Base-by-base conservation (phyloP, 2,888 invertebrate genomes). In the Norana najaformis region DNA sequence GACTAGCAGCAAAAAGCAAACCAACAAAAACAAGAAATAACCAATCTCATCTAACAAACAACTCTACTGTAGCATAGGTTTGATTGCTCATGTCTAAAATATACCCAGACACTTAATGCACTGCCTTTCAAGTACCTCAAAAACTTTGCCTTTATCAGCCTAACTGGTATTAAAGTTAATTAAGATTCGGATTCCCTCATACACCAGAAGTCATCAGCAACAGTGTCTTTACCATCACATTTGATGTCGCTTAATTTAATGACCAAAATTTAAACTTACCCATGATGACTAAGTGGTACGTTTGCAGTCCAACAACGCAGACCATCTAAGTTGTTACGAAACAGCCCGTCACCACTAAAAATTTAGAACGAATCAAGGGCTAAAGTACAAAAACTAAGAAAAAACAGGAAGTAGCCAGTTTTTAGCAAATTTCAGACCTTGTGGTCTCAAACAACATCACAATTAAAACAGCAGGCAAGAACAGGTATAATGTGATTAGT, bases 281-380 rank as follows among this genome's bases (percentile, higher is more conserved):
- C 88, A 39, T 90, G 90, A 47, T 90, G 90, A 90, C 88, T 88
- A 14, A 90, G 85, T 14, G 90, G 85, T 14, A 37, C 36, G 47
- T 39, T 88, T 47, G 83, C 38, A 36, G 90, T 90, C 90, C 90
- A 90, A 39, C 88, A 83, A 35, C 88, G 83, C 38, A 90, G 83
- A 39, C 35, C 47, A 30, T 90, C 90, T 35, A 53, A 47, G 47
- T 88, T 90, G 39, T 88, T 90, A 38, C 90, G 83, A 41, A 41
- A 35, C 38, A 90, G 23, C 34, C 90, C 90, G 88, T 90, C 90
- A 36, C 85, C 85, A 53, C 90, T 90, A 37, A n/a, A 41, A 90
- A 23, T 37, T 8, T n/a, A 30, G n/a, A 69, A 20, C 20, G n/a
- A n/a, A n/a, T n/a, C n/a, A n/a, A n/a, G n/a, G n/a, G n/a, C n/a